Conservation (phyloP, 1,140 invertebrate genomes). For the Bombus confusus region DNA sequence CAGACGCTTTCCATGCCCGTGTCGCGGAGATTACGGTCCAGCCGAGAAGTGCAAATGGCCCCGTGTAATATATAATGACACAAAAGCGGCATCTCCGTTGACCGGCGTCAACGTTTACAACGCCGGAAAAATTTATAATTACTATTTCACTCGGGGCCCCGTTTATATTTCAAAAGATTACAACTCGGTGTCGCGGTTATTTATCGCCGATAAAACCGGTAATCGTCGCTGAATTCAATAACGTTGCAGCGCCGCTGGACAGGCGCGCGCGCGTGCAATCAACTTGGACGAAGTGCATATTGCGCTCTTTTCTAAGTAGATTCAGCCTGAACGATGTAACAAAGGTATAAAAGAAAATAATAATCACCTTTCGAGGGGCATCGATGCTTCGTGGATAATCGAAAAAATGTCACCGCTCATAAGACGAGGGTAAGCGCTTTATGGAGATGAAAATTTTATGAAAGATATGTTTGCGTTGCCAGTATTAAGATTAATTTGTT, state of each 20-base stretch:
- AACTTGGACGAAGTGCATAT: neutral
- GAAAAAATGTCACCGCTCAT: neutral
- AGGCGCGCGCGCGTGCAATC: neutral
- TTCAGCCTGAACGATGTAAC: neutral
- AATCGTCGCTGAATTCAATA: conserved; percentile 17
- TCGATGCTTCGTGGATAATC: neutral
- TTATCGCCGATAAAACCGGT: conserved; percentile 40
- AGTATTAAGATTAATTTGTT: neutral
- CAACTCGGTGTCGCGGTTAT: conserved; percentile 40
- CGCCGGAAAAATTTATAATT: conserved; percentile 44
- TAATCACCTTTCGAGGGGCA: neutral
- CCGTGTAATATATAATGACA: conserved; percentile 41
- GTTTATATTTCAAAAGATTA: conserved; percentile 7
- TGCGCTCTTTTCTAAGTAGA: neutral
- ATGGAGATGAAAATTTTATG: neutral
- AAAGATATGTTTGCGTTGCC: neutral
- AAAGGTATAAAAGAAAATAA: neutral
- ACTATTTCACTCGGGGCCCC: conserved; percentile 30
- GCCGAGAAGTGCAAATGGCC: conserved; percentile 40
- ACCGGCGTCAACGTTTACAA: conserved; percentile 31
- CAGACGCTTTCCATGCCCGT: conserved; percentile 33
- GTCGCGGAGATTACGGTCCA: conserved; percentile 39
- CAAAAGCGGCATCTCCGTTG: conserved; percentile 19
- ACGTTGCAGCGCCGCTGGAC: neutral
- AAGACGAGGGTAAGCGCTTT: neutral